Evolutionary conservation across 2,797 vertebrate genomes (phyloP).

Genomic region (Ptychobarbus kaznakovi): DNA sequence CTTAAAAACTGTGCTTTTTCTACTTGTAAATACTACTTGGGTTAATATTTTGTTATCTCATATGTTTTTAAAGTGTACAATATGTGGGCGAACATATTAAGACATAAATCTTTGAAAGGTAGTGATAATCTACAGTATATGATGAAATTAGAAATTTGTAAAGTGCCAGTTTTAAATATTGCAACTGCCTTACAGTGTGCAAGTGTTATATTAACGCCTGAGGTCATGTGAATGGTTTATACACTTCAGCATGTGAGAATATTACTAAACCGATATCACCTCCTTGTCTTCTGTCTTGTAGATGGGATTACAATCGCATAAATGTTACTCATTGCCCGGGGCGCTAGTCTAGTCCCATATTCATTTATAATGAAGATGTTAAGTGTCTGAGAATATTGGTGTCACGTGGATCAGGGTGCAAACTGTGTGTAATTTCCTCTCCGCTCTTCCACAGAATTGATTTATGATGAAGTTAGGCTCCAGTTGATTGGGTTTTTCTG

Average conservation of each 20-base stretch:
- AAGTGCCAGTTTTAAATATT: conserved; percentile 8
- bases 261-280: conserved; percentile 6
- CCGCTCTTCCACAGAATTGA: conserved; percentile 46
- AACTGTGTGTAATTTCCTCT: conserved; percentile 48
- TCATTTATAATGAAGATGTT: conserved; percentile 41
- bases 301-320: conserved; percentile 23
- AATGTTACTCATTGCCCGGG: conserved; percentile 22
- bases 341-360: conserved; percentile 12
- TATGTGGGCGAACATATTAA: not conserved
- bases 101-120: not conserved
- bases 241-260: not conserved
- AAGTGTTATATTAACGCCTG: not conserved
- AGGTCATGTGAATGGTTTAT: not conserved
- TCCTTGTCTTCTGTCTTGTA: conserved; percentile 25
- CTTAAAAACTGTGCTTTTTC: not conserved
- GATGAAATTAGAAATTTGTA: not conserved
- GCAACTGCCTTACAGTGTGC: not conserved
- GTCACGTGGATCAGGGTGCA: not conserved
- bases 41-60: not conserved
- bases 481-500: conserved; percentile 68
- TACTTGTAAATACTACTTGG: not conserved
- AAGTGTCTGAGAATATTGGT: conserved; percentile 27
- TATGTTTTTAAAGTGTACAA: not conserved
- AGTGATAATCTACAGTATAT: not conserved
- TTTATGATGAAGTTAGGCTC: conserved; percentile 60